Conservation (phyloP, 2,113 vertebrate species). For the Microtus ochrogaster region DNA sequence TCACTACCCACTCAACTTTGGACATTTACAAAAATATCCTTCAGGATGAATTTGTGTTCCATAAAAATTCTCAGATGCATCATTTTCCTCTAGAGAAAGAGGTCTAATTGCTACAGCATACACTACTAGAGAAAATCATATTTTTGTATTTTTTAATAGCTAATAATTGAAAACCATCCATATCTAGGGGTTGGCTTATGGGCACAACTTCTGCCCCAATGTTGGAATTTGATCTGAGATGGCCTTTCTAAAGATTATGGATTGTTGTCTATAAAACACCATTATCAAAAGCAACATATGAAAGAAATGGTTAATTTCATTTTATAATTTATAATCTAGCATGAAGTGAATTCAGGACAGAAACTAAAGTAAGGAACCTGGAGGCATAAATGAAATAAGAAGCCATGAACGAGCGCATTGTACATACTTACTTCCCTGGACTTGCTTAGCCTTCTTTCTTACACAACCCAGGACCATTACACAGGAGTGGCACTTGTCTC, state of each 20-base stretch:
- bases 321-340: not conserved
- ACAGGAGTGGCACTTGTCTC: not conserved
- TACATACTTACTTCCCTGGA: not conserved
- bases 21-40: not conserved
- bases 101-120: not conserved
- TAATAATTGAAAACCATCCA: not conserved
- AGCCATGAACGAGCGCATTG: not conserved
- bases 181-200: not conserved
- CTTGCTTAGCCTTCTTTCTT: not conserved
- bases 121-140: not conserved
- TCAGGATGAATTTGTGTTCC: not conserved
- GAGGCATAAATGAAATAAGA: not conserved
- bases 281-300: not conserved
- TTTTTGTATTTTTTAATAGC: not conserved
- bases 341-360: not conserved
- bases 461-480: not conserved
- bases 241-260: not conserved
- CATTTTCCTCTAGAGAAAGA: not conserved
- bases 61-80: not conserved
- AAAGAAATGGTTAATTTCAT: not conserved
- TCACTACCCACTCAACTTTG: not conserved
- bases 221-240: not conserved
- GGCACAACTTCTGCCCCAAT: not conserved
- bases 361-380: not conserved
- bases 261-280: not conserved